Percentiles rank a stretch among this genome's conserved stretches.
Evolutionary conservation across 2,888 invertebrate species (phyloP).

Genomic region (Nomada goodeniana): DNA sequence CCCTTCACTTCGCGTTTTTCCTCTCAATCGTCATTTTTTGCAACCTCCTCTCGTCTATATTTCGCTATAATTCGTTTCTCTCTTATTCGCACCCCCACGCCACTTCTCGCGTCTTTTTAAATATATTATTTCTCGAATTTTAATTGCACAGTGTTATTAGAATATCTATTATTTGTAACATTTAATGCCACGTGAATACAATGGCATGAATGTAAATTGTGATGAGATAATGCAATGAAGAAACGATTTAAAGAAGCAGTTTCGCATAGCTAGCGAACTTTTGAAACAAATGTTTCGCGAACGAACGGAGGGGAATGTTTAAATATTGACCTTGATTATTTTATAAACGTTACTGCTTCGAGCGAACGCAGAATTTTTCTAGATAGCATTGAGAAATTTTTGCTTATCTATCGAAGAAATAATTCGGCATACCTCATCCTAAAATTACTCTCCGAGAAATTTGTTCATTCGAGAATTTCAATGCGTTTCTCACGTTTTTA

Average conservation of each 20-base stretch:
- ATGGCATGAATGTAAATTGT: constrained; percentile 40
- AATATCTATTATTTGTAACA: constrained; percentile 1
- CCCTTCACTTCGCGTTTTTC: neutral
- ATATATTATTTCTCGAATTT: too few species aligned
- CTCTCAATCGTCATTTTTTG: too few species aligned
- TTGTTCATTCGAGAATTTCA: neutral
- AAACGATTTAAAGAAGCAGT: constrained; percentile 1
- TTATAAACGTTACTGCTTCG: neutral
- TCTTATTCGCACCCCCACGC: neutral
- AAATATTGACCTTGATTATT: constrained; percentile 29
- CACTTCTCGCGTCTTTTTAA: too few species aligned
- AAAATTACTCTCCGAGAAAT: neutral
- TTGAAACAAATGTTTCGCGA: constrained; percentile 31
- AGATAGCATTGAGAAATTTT: too few species aligned
- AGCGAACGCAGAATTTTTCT: too few species aligned
- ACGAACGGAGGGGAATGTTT: constrained; percentile 21
- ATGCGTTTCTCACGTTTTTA: neutral
- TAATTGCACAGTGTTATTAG: too few species aligned
- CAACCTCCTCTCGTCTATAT: neutral
- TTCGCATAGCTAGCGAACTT: constrained; percentile 5
- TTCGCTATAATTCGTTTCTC: too few species aligned
- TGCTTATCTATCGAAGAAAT: too few species aligned
- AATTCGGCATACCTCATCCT: neutral
- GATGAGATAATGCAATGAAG: neutral
- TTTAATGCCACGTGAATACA: constrained; percentile 43